Base-by-base conservation (phyloP, 2,797 vertebrate genomes). In the Tinamus major region DNA sequence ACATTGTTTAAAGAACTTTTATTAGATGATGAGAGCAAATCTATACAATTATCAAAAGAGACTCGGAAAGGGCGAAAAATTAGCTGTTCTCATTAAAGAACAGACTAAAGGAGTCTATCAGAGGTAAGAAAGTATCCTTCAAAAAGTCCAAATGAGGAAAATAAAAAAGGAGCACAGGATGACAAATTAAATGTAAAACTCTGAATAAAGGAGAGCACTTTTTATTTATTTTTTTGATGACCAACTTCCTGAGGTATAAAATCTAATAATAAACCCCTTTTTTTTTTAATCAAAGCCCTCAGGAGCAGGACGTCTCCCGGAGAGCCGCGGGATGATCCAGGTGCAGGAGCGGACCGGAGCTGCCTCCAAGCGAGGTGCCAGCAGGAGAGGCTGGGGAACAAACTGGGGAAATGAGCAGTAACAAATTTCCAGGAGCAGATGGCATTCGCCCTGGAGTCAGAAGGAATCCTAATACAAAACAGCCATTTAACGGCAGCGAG, bases 61-160 rank as follows among this genome's bases (percentile, higher is more conserved):
- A 92, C 59, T 79, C 59, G 62, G 89, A 94, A 94, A 92, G 77
- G 70, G 79, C 9, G 78, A 92, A 95, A 95, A 94, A 96, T 93
- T 70, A 95, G 85, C 92, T 84, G 59, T 63, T 91, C 65, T 95
- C 49, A 27, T 90, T 80, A 95, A 84, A 92, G 69, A 71, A 16
- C 37, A 1, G 1, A 84, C 58, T 81, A 79, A 72, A 93, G 75
- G 79, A 95, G 70, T 6, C n/a, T 78, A 74, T 65, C 92, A 79
- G 85, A 92, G 76, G 91, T 80, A 92, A 74, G 87, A 92, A 2
- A 58, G 49, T 55, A 81, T 69, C 82, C 63, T 91, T 78, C 90
- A 81, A 59, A 92, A 63, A 62, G 29, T 59, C 79, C 76, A 89
- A 55, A 75, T 56, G 74, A 58, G 46, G 58, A 35, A 84, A 81